These are phyloP conservation scores for Phylloscopus trochiloides DNA, from an alignment of 2,113 vertebrate genomes.

Conservation along the genomic window DNA sequence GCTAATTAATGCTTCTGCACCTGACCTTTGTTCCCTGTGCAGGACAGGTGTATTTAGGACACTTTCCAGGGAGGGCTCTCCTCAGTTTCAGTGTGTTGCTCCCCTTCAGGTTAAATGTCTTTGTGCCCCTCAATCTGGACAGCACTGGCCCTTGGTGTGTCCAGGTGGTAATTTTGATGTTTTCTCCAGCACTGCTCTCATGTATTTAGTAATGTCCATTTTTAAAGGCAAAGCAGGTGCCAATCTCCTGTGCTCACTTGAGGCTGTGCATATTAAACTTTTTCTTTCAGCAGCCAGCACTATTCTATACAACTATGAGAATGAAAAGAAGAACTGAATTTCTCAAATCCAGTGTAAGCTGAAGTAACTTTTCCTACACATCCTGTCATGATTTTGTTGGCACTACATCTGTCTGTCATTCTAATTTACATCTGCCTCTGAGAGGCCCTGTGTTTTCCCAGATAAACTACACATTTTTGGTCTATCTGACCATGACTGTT, in stretches of 20 bases:
- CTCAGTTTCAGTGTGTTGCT: background rate
- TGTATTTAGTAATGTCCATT: background rate
- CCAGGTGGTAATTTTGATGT: background rate
- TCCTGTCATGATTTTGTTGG: background rate
- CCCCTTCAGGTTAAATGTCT: background rate
- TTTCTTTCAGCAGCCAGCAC: background rate
- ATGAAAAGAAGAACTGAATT: background rate
- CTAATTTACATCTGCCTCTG: background rate
- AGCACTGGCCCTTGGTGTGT: background rate
- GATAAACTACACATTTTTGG: background rate
- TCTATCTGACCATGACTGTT: background rate
- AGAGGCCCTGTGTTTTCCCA: background rate
- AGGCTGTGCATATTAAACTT: background rate
- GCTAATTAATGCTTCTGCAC: background rate
- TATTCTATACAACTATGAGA: background rate
- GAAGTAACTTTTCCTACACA: background rate
- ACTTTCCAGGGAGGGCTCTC: background rate
- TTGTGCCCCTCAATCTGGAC: accelerated
- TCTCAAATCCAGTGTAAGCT: background rate
- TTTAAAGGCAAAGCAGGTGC: background rate
- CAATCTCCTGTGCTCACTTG: accelerated
- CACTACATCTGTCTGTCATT: background rate
- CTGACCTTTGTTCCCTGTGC: background rate
- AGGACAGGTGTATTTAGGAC: too few species aligned
- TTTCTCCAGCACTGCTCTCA: background rate